A percentile compares a stretch with the other conserved stretches of the same genome.
Evolutionary conservation across 2,797 vertebrate species (phyloP).

Genomic region (Hyperoplus lanceolatus): DNA sequence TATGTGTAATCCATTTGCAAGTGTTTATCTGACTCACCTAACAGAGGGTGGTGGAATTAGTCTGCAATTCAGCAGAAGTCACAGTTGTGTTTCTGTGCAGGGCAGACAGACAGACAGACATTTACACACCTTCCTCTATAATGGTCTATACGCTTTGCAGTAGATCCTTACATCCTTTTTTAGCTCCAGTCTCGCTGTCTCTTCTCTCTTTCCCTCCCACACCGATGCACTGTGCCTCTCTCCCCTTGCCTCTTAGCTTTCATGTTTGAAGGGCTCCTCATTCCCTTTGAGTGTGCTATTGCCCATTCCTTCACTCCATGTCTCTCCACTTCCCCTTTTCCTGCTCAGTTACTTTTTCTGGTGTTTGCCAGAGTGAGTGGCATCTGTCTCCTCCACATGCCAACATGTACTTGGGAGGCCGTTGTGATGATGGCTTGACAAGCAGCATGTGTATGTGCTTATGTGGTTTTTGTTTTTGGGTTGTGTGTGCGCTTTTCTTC

Average conservation of each 20-base stretch:
- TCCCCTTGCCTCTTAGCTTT: conserved; percentile 65
- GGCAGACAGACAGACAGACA: conserved; percentile 65
- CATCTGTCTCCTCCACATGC: conserved; percentile 74
- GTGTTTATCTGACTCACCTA: conserved; percentile 52
- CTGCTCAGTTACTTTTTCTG: conserved; percentile 38
- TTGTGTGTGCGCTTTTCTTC: conserved; percentile 24
- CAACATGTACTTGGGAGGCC: conserved; percentile 60
- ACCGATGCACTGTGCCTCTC: conserved; percentile 57
- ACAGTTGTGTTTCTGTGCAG: conserved; percentile 31
- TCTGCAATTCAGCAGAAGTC: conserved; percentile 37
- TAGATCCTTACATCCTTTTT: conserved; percentile 67
- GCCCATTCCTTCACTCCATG: conserved; percentile 45
- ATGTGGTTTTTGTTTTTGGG: background rate
- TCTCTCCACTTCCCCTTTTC: conserved; percentile 19
- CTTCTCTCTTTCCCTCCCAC: conserved; percentile 66
- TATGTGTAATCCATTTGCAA: conserved; percentile 42
- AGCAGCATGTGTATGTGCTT: conserved; percentile 49
- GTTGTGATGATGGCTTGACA: conserved; percentile 66
- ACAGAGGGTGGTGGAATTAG: conserved; percentile 43
- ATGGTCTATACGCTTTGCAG: conserved; percentile 46
- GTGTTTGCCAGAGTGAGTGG: conserved; percentile 68
- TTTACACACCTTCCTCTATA: conserved; percentile 63
- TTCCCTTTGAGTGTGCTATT: conserved; percentile 67
- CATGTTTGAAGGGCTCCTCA: conserved; percentile 74
- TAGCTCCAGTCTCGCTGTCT: conserved; percentile 55